Base-by-base conservation (phyloP, 1,140 invertebrate species). In the Lepeophtheirus salmonis region DNA sequence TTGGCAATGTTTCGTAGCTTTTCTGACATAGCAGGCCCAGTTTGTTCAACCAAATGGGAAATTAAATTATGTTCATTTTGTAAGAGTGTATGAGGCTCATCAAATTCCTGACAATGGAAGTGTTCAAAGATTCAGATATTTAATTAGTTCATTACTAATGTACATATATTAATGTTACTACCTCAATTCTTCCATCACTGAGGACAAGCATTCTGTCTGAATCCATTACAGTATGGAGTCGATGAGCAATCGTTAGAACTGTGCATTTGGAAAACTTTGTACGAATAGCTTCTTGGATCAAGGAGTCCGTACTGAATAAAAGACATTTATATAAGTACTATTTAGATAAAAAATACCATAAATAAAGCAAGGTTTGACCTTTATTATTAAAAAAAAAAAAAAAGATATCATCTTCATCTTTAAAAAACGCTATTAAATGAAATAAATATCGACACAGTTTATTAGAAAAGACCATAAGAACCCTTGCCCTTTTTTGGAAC, bases 131-230 rank as follows among this genome's bases (percentile, higher is more conserved):
- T 41, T n/a, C 30, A 41, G 6, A n/a, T n/a, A 10, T 41, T 41
- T 41, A 10, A 10, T 41, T 6, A 10, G 6, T 41, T 41, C n/a
- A 6, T n/a, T 41, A 41, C n/a, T 41, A n/a, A 41, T 41, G n/a
- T 10, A 41, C 6, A 41, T n/a, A 21, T 24, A 21, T n/a, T n/a
- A n/a, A n/a, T n/a, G n/a, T n/a, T n/a, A n/a, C n/a, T 23, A 3
- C 13, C n/a, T 49, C 24, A 10, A 58, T 24, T 24, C 64, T 64
- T 54, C 80, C 80, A n/a, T 72, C 73, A 67, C 79, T 76, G 72
- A 81, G 76, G 1, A 81, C 79, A 55, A 81, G 65, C 4, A 75
- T 70, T 63, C 67, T 68, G 57, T 76, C 73, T 20, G 70, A 77
- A 60, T 75, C 72, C 20, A 63, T 61, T 1, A 71, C 64, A 16